Conservation (phyloP, 1,140 invertebrate genomes). For the Sinella curviseta region DNA sequence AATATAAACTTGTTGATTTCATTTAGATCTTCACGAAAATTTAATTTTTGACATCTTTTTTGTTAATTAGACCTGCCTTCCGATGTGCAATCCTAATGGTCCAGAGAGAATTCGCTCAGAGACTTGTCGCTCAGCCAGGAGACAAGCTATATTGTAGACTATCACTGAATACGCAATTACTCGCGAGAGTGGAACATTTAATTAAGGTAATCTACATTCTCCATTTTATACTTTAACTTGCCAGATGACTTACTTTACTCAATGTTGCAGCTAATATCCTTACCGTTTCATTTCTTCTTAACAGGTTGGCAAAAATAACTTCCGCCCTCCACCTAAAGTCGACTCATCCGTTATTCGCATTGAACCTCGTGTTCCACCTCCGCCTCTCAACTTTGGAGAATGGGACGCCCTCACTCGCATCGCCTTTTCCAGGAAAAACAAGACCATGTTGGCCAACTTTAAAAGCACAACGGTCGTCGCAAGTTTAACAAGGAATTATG, state of each 20-base stretch:
- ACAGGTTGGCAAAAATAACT: conserved; percentile 96
- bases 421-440: conserved; percentile 93
- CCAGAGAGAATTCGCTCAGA: conserved; percentile 96
- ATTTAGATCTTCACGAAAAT: background rate
- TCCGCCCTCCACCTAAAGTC: conserved; percentile 95
- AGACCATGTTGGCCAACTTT: conserved; percentile 82
- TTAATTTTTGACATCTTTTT: background rate
- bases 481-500: conserved; percentile 88
- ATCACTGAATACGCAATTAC: conserved; percentile 93
- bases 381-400: conserved; percentile 93
- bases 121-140: conserved; percentile 93
- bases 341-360: conserved; percentile 98
- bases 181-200: conserved; percentile 91
- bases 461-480: conserved; percentile 80
- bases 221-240: conserved; percentile 30
- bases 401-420: conserved; percentile 97
- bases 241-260: conserved; percentile 18
- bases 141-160: conserved; percentile 96
- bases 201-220: conserved; percentile 91
- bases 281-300: conserved; percentile 26
- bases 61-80: conserved; percentile 60
- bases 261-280: background rate
- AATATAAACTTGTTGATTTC: background rate
- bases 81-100: conserved; percentile 98
- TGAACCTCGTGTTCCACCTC: conserved; percentile 94